Percentiles rank a stretch among this genome's conserved stretches.
Conservation (phyloP, 2,888 invertebrate species). For the Nomada fabriciana region DNA sequence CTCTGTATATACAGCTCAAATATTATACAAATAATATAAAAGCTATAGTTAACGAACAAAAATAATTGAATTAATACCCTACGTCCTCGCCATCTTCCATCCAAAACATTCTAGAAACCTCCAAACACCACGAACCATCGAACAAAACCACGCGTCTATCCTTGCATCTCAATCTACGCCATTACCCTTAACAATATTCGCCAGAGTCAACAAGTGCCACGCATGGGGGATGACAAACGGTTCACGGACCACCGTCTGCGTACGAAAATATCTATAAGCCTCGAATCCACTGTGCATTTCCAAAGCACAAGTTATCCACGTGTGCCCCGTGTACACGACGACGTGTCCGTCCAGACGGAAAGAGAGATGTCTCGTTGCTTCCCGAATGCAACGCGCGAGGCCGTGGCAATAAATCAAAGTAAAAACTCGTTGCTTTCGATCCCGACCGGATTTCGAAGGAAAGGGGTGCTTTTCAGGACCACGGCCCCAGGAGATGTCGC, state of each 20-base stretch:
- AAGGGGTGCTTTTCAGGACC: constrained; percentile 61
- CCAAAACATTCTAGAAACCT: background rate
- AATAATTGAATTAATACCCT: too few species aligned
- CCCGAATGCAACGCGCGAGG: constrained; percentile 53
- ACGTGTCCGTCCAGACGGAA: constrained; percentile 35
- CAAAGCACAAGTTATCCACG: constrained; percentile 27
- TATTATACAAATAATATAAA: too few species aligned
- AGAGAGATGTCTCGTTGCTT: constrained; percentile 51
- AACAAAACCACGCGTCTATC: background rate
- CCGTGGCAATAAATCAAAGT: constrained; percentile 65
- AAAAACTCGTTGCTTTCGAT: constrained; percentile 67
- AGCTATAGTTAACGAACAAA: too few species aligned
- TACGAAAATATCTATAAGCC: constrained; percentile 22
- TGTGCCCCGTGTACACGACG: constrained; percentile 13
- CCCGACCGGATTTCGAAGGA: constrained; percentile 64
- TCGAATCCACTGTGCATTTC: constrained; percentile 7
- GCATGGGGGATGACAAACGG: background rate
- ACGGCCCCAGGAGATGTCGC: constrained; percentile 60
- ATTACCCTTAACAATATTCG: background rate
- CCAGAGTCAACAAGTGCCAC: background rate
- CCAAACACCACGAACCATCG: background rate
- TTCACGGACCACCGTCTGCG: background rate
- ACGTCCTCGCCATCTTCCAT: background rate
- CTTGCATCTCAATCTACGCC: background rate
- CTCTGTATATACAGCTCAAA: too few species aligned